Percentiles rank a stretch among this genome's conserved stretches.
Evolutionary conservation across 2,113 vertebrate species (phyloP).

Genomic region (Myrmecophaga tridactyla): DNA sequence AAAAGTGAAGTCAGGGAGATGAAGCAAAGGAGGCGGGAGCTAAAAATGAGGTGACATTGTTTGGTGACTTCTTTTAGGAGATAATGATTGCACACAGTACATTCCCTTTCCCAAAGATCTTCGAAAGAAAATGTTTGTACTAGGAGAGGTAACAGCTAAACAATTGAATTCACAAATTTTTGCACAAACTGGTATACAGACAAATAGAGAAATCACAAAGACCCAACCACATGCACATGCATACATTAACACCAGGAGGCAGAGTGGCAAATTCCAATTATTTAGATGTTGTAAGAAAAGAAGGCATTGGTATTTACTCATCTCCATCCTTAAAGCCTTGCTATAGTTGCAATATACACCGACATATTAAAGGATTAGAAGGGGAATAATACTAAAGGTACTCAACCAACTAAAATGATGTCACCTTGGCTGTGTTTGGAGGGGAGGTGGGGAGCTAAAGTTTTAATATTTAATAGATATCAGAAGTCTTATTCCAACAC

Average conservation of each 20-base stretch:
- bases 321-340: neutral
- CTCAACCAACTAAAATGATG: neutral
- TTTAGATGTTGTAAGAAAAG: neutral
- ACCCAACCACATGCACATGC: neutral
- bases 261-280: neutral
- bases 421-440: neutral
- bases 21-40: neutral
- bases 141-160: neutral
- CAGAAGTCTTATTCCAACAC: neutral
- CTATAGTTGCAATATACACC: no score
- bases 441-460: neutral
- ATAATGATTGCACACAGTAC: neutral
- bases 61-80: neutral
- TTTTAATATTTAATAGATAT: neutral
- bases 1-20: neutral
- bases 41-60: neutral
- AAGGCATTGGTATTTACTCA: neutral
- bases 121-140: neutral
- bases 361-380: neutral
- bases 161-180: neutral
- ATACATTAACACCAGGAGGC: neutral
- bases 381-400: neutral
- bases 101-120: neutral
- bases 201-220: neutral
- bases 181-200: neutral